phyloP scores from a whole-genome alignment of 1,140 invertebrate genomes.

The Leptinotarsa texana region DNA sequence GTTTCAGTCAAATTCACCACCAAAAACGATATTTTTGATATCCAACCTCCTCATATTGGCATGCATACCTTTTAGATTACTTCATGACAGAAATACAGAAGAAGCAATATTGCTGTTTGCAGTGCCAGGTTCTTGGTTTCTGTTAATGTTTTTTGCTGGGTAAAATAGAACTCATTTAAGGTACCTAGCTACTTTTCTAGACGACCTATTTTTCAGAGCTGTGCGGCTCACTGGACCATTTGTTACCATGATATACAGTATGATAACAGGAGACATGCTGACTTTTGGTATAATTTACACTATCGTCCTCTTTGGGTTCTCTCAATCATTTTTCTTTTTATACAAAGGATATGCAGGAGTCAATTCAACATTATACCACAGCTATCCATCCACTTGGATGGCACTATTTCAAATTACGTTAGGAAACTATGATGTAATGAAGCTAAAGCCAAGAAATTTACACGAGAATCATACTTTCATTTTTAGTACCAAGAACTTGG shows the following conservation, averaged over 20 bases:
- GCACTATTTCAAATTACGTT: conserved; percentile 96
- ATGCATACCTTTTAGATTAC: conserved; percentile 87
- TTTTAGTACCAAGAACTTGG: conserved; percentile 89
- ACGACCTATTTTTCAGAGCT: conserved; percentile 66
- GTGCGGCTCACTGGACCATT: conserved; percentile 93
- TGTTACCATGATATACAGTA: conserved; percentile 98
- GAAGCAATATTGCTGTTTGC: conserved; percentile 91
- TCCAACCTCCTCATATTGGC: conserved; percentile 91
- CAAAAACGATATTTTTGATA: conserved; percentile 90
- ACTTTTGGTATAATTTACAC: conserved; percentile 96
- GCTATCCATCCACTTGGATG: conserved; percentile 93
- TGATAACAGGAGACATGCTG: conserved; percentile 97
- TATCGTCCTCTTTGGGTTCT: conserved; percentile 92
- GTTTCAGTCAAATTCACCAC: conserved; percentile 87
- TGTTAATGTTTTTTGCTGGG: conserved; percentile 98
- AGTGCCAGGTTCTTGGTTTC: conserved; percentile 94
- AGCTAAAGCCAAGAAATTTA: background rate
- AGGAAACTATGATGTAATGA: conserved; percentile 93
- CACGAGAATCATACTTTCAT: background rate
- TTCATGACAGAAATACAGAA: conserved; percentile 75
- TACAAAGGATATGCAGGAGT: conserved; percentile 89
- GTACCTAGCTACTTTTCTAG: background rate
- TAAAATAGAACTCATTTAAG: conserved; percentile 56
- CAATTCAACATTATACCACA: conserved; percentile 76
- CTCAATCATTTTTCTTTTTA: conserved; percentile 95